Conservation (phyloP, 2,797 vertebrate species). For the Dendrocincla fuliginosa region DNA sequence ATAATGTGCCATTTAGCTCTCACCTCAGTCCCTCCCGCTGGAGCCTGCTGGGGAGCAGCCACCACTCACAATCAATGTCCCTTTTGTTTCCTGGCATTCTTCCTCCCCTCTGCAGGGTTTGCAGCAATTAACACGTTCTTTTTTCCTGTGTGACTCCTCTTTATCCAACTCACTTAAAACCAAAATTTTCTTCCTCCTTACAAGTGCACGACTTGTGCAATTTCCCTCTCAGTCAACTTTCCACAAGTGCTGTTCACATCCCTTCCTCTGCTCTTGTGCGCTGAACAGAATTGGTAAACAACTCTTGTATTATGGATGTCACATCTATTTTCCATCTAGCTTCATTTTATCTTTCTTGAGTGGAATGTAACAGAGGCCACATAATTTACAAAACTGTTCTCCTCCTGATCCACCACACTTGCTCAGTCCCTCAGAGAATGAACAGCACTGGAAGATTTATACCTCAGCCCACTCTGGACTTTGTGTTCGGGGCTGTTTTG, state of each 20-base stretch:
- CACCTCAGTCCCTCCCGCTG: background rate
- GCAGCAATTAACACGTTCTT: conserved; percentile 19
- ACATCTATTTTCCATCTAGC: conserved; percentile 66
- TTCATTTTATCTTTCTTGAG: conserved; percentile 63
- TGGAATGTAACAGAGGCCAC: conserved; percentile 48
- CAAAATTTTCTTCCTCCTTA: background rate
- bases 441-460: conserved; percentile 13
- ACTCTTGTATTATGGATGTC: conserved; percentile 55
- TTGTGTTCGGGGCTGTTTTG: background rate
- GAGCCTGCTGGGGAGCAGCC: background rate
- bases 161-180: conserved; percentile 1
- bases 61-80: conserved; percentile 4
- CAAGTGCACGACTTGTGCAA: background rate
- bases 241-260: background rate
- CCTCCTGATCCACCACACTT: conserved; percentile 46
- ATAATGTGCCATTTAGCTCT: background rate
- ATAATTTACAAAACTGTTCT: conserved; percentile 55
- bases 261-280: background rate
- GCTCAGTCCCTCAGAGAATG: conserved; percentile 38
- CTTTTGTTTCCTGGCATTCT: conserved; percentile 12
- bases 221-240: conserved; percentile 29
- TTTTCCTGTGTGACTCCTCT: background rate
- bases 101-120: conserved; percentile 6
- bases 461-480: background rate
- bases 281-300: conserved; percentile 49